Evolutionary conservation across 1,140 invertebrate genomes (phyloP).

Genomic region (Cotesia glomerata): DNA sequence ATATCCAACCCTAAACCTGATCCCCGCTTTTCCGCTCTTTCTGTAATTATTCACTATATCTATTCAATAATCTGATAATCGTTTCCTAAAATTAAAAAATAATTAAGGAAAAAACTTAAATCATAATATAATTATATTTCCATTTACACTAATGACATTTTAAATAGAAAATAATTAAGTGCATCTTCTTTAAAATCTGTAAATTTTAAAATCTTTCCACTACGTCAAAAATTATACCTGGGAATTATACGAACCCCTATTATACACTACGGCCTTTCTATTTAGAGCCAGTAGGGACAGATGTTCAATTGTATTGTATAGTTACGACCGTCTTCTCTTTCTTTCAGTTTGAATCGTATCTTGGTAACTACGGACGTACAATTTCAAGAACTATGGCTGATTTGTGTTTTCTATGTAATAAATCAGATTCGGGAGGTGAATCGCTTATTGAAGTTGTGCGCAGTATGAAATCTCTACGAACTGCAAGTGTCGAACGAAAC

Average conservation of each 20-base stretch:
- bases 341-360: slow-evolving; percentile 29
- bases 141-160: background rate
- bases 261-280: background rate
- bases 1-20: no score
- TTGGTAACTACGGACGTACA: slow-evolving; percentile 33
- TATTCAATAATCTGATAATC: background rate
- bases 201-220: background rate
- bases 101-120: no score
- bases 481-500: slow-evolving; percentile 28
- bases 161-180: slow-evolving; percentile 1
- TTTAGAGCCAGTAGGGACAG: slow-evolving; percentile 5
- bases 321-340: slow-evolving; percentile 10
- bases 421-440: background rate
- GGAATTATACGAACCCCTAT: background rate
- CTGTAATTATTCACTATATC: no score
- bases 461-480: background rate
- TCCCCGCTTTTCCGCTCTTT: no score
- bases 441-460: background rate
- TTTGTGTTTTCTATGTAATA: slow-evolving; percentile 1
- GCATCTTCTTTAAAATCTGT: background rate
- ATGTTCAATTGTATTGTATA: slow-evolving; percentile 10
- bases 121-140: no score
- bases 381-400: slow-evolving; percentile 33
- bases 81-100: background rate
- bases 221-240: background rate